A percentile compares a stretch with the other conserved stretches of the same genome.
phyloP scores from a whole-genome alignment of 2,888 invertebrate genomes.

The Pammene fasciana region DNA sequence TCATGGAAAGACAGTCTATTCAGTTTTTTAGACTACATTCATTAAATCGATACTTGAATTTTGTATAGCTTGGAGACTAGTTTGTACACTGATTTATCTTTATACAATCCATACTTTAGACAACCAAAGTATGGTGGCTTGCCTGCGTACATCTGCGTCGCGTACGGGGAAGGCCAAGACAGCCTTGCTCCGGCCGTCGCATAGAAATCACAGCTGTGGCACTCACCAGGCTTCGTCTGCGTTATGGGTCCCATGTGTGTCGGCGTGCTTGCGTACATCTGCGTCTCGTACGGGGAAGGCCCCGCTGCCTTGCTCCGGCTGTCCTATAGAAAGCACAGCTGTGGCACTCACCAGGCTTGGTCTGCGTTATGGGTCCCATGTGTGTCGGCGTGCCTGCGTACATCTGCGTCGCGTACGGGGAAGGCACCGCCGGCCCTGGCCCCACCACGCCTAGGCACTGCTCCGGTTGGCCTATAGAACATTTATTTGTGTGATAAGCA shows the following conservation, averaged over 20 bases:
- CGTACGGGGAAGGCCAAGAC: too few species aligned
- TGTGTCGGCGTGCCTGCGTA: constrained; percentile 86
- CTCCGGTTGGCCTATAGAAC: constrained; percentile 52
- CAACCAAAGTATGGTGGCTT: too few species aligned
- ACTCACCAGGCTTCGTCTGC: constrained; percentile 67
- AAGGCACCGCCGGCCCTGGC: constrained; percentile 48
- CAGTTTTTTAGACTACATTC: too few species aligned
- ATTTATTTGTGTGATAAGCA: too few species aligned
- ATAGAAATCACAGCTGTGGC: neutral
- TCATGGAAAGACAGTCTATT: neutral
- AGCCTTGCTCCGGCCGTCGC: too few species aligned
- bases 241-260: constrained; percentile 73
- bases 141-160: too few species aligned
- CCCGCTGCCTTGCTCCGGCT: too few species aligned
- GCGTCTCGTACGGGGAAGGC: too few species aligned
- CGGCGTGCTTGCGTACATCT: constrained; percentile 54
- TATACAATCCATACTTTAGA: too few species aligned
- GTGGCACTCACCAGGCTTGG: constrained; percentile 66
- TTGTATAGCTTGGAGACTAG: too few species aligned
- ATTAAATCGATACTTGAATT: too few species aligned
- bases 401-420: constrained; percentile 82
- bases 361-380: constrained; percentile 74
- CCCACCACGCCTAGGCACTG: constrained; percentile 51
- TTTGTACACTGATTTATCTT: too few species aligned
- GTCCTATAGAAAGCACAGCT: neutral